phyloP scores from a whole-genome alignment of 2,888 invertebrate genomes.

The Macropis europaea region DNA sequence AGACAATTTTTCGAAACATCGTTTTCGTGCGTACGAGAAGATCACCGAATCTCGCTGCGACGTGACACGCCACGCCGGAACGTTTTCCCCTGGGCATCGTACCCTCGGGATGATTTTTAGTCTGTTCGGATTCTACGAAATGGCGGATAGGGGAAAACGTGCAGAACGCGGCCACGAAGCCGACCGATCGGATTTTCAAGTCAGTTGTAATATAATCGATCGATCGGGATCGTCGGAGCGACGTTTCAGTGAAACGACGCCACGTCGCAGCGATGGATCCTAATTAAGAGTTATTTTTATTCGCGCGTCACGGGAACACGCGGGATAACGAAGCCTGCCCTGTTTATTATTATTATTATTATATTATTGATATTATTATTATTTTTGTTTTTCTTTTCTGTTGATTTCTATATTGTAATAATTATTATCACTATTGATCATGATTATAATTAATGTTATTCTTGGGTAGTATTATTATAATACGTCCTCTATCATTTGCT shows the following conservation, averaged over 20 bases:
- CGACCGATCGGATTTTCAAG: constrained; percentile 38
- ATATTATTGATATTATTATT: constrained; percentile 9
- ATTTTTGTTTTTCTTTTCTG: constrained; percentile 34
- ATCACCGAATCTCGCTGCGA: constrained; percentile 40
- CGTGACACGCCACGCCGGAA: constrained; percentile 6
- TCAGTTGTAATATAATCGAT: constrained; percentile 45
- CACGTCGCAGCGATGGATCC: constrained; percentile 24
- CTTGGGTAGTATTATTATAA: constrained; percentile 23
- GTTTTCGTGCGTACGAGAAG: constrained; percentile 36
- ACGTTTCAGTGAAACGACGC: constrained; percentile 17
- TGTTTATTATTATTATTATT: constrained; percentile 34
- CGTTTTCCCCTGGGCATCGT: constrained; percentile 22
- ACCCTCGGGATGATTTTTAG: background rate
- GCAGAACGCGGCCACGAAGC: constrained; percentile 13
- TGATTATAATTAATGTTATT: constrained; percentile 43
- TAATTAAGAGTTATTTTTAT: constrained; percentile 43
- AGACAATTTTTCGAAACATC: constrained; percentile 69
- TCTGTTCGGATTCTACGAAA: background rate
- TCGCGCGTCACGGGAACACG: constrained; percentile 41
- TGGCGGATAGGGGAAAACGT: constrained; percentile 16
- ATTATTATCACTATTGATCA: constrained; percentile 47
- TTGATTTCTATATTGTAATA: constrained; percentile 42
- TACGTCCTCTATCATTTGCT: constrained; percentile 49
- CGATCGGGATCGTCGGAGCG: constrained; percentile 22
- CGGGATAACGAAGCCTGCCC: constrained; percentile 27